Percentiles rank a stretch among this genome's conserved stretches.
Evolutionary conservation across 2,888 invertebrate genomes (phyloP).

Genomic region (Cosmorhoe ocellata): DNA sequence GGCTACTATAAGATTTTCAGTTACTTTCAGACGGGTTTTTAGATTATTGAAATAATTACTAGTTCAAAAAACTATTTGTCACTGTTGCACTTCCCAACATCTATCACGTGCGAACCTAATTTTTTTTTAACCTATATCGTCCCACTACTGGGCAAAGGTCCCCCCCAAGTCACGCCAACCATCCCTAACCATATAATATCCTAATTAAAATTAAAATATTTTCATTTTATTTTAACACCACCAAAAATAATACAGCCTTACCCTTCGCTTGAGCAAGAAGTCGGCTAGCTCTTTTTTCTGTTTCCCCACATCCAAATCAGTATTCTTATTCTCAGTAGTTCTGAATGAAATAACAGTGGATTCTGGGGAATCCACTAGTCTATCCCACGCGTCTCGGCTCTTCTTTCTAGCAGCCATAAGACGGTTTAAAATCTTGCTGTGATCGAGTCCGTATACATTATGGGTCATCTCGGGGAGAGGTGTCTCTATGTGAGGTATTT

Average conservation of each 20-base stretch:
- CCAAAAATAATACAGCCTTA: conserved; percentile 32
- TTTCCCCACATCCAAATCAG: conserved; percentile 45
- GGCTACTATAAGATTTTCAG: too few species aligned
- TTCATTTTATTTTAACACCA: too few species aligned
- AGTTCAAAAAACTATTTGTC: too few species aligned
- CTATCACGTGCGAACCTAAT: too few species aligned
- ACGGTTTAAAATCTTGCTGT: conserved; percentile 83
- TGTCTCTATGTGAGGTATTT: conserved; percentile 57
- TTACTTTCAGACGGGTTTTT: too few species aligned
- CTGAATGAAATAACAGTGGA: conserved; percentile 62
- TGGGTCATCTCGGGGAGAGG: conserved; percentile 87
- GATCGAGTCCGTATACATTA: conserved; percentile 87
- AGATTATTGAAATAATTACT: too few species aligned
- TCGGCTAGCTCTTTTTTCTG: conserved; percentile 79
- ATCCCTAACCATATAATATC: too few species aligned
- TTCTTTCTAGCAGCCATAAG: conserved; percentile 77
- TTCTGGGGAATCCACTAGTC: conserved; percentile 38
- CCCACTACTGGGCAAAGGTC: too few species aligned
- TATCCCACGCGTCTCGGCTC: conserved; percentile 79
- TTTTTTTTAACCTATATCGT: too few species aligned
- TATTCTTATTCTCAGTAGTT: conserved; percentile 29
- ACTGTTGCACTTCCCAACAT: too few species aligned
- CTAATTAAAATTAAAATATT: too few species aligned
- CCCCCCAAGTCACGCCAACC: too few species aligned
- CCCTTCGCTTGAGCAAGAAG: conserved; percentile 80